Percentiles rank a stretch among this genome's conserved stretches.
Evolutionary conservation across 2,888 invertebrate genomes (phyloP).

Genomic region (Bombylius discolor): DNA sequence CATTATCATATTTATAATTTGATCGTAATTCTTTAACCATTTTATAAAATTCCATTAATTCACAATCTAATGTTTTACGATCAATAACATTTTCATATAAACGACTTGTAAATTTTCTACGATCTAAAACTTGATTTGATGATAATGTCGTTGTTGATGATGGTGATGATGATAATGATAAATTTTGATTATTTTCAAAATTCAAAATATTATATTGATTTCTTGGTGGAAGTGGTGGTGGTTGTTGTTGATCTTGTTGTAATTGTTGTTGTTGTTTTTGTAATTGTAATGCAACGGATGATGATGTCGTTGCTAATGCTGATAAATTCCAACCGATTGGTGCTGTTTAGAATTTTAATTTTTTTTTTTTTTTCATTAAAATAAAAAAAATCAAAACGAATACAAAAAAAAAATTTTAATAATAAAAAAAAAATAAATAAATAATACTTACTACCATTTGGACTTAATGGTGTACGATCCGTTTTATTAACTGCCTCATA

Average conservation of each 20-base stretch:
- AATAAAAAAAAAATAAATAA: background rate
- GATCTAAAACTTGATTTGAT: slow-evolving; percentile 7
- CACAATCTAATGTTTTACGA: slow-evolving; percentile 55
- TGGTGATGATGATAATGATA: no score
- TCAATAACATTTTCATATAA: slow-evolving; percentile 62
- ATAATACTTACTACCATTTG: slow-evolving; percentile 25
- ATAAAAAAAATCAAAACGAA: background rate
- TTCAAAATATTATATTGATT: slow-evolving; percentile 26
- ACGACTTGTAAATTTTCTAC: slow-evolving; percentile 27
- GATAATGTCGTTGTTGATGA: slow-evolving; percentile 7
- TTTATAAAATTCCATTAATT: slow-evolving; percentile 66
- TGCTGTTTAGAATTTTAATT: slow-evolving; percentile 12
- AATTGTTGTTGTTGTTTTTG: background rate
- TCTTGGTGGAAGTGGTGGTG: slow-evolving; percentile 49
- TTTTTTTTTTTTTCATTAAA: no score
- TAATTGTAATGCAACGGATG: background rate
- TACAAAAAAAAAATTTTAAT: background rate
- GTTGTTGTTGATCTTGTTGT: slow-evolving; percentile 16
- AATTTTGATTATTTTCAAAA: background rate
- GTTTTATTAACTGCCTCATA: slow-evolving; percentile 54
- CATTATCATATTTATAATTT: slow-evolving; percentile 63
- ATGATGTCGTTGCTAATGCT: background rate
- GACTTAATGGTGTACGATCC: slow-evolving; percentile 40
- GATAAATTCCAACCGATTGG: slow-evolving; percentile 31
- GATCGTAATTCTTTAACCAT: slow-evolving; percentile 68